Conservation (phyloP, 2,113 vertebrate species). For the Centropus unirufus region DNA sequence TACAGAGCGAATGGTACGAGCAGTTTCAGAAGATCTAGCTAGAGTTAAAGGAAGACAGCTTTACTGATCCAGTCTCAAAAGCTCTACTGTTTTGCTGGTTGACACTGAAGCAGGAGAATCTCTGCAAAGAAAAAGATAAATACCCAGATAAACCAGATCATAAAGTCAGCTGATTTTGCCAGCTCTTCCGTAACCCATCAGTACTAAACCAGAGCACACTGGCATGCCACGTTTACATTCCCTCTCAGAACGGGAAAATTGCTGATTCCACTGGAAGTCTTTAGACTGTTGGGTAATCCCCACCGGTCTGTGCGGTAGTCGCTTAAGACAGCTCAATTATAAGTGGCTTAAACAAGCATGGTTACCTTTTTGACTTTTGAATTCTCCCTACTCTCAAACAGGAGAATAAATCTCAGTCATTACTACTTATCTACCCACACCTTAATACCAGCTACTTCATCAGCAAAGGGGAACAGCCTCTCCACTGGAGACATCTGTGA, state of each 20-base stretch:
- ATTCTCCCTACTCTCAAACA: not conserved
- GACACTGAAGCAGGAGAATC: not conserved
- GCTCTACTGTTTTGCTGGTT: not conserved
- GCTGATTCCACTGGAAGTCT: not conserved
- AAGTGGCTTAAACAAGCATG: not conserved
- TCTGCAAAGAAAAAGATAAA: not conserved
- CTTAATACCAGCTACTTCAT: not conserved
- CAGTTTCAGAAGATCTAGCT: conserved; percentile 84
- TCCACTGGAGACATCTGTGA: not conserved
- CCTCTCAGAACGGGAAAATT: not conserved
- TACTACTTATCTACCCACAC: not conserved
- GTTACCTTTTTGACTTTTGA: not conserved
- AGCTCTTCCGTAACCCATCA: not conserved
- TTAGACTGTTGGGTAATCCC: not conserved
- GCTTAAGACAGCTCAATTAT: not conserved
- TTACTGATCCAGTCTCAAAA: not conserved
- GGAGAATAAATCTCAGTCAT: not conserved
- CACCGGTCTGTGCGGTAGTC: not conserved
- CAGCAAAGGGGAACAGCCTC: not conserved
- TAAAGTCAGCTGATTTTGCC: not conserved
- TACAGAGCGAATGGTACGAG: conserved; percentile 86
- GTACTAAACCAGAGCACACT: not conserved
- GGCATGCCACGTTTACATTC: not conserved
- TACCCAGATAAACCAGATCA: not conserved
- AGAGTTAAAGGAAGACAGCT: conserved; percentile 64